Base-by-base conservation (phyloP, 1,140 invertebrate genomes). In the Drosophila lacteicornis region DNA sequence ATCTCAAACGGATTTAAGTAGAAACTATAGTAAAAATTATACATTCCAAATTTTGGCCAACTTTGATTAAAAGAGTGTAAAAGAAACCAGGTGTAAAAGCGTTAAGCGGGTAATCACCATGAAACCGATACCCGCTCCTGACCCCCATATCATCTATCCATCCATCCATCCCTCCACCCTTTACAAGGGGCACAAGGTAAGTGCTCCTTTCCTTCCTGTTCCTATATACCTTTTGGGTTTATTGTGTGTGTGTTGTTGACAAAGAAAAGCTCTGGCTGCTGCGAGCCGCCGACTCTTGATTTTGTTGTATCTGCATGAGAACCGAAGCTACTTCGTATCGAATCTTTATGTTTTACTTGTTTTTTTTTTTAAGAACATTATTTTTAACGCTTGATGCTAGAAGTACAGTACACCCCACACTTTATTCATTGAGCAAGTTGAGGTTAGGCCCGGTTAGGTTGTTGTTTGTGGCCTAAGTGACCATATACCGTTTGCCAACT, bases 231-330 rank as follows among this genome's bases (percentile, higher is more conserved):
- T 77, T 73, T 71, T 74, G 80, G 83, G 63, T 79, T 79, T 51
- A 68, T 82, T 90, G 84, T 87, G 85, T 91, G 85, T 87, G 82
- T 88, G 85, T 85, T 88, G 85, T 88, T 88, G 85, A 85, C 85
- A 79, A 81, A 83, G 51, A 70, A 47, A 76, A 79, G 86, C 86
- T 84, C 65, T 73, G 45, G 71, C 74, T 69, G 67, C 59, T 60
- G 71, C 74, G 76, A 69, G 82, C 70, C 80, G 75, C 84, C 66
- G 77, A 62, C 36, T 66, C 75, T 70, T 77, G 22, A 53, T 47
- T 61, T 78, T 67, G 27, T 53, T 63, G 75, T 70, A 75, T 75
- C 61, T 88, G 84, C 84, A 88, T 88, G 84, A 88, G 81, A 88
- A 81, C 71, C 69, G 55, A 61, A 13, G 38, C 22, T 77, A 47